These are phyloP conservation scores for Gallinago undulata DNA, from an alignment of 2,113 vertebrate genomes.

Conservation along the genomic window DNA sequence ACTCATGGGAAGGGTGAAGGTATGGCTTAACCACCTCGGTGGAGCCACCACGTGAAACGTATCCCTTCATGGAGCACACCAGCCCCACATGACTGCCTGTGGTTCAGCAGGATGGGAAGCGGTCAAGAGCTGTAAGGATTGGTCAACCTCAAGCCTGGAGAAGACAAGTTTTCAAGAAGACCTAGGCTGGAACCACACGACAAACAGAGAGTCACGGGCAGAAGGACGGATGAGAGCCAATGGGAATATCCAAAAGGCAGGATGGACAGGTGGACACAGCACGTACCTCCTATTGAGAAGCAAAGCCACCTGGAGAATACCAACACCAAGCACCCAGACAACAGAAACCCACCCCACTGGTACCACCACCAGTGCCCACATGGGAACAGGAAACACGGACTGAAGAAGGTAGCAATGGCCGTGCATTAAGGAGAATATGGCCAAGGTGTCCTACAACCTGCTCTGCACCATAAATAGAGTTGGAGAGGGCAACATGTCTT, in stretches of 20 bases:
- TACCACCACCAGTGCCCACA: accelerated
- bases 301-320: neutral
- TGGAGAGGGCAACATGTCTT: neutral
- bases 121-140: accelerated
- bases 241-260: neutral
- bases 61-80: accelerated
- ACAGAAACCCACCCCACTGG: neutral
- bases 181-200: accelerated
- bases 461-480: accelerated
- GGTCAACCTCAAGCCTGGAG: neutral
- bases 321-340: neutral
- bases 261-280: neutral
- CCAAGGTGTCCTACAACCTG: neutral
- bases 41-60: neutral
- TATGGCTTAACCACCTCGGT: neutral
- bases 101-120: neutral
- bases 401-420: neutral
- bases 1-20: neutral
- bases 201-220: accelerated
- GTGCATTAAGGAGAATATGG: accelerated
- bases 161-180: neutral
- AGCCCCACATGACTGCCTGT: accelerated
- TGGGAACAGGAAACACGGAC: accelerated
- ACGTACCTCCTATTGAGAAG: neutral
- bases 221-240: neutral